Percentiles rank a stretch among this genome's conserved stretches.
phyloP scores from a whole-genome alignment of 2,888 invertebrate species.

The Carabus problematicus region DNA sequence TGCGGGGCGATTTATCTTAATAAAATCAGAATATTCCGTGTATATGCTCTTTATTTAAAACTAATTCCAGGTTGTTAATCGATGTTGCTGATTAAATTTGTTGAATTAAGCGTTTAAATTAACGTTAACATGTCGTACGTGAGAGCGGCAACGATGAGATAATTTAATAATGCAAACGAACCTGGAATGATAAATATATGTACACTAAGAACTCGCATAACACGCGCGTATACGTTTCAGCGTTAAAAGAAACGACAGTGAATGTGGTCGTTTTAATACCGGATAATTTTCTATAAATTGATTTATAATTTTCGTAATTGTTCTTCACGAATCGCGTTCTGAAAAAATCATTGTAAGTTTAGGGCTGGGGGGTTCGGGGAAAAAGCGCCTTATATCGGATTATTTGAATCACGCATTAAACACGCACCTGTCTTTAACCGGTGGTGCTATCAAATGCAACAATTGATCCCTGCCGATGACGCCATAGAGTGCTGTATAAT shows the following conservation, averaged over 20 bases:
- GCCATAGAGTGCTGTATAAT: slow-evolving; percentile 21
- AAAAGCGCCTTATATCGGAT: too few species aligned
- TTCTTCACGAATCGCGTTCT: too few species aligned
- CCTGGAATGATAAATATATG: background rate
- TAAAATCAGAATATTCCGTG: too few species aligned
- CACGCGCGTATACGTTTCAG: too few species aligned
- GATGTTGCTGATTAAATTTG: background rate
- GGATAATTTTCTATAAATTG: too few species aligned
- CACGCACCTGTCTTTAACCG: slow-evolving; percentile 2
- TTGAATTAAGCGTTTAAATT: slow-evolving; percentile 6
- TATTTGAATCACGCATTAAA: too few species aligned
- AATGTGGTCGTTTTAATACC: too few species aligned
- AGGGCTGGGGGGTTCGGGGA: too few species aligned
- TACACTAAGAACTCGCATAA: too few species aligned
- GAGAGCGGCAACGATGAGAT: background rate
- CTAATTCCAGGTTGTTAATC: background rate
- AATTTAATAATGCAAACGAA: slow-evolving; percentile 16
- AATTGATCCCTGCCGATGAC: slow-evolving; percentile 38
- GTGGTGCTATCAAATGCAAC: slow-evolving; percentile 30
- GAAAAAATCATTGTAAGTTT: too few species aligned
- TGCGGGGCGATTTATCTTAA: background rate
- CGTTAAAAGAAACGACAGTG: too few species aligned
- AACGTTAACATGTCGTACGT: background rate
- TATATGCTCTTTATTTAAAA: background rate
- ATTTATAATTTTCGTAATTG: too few species aligned